Percentiles rank a stretch among this genome's conserved stretches.
Evolutionary conservation across 2,888 invertebrate genomes (phyloP).

Genomic region (Selenia dentaria): DNA sequence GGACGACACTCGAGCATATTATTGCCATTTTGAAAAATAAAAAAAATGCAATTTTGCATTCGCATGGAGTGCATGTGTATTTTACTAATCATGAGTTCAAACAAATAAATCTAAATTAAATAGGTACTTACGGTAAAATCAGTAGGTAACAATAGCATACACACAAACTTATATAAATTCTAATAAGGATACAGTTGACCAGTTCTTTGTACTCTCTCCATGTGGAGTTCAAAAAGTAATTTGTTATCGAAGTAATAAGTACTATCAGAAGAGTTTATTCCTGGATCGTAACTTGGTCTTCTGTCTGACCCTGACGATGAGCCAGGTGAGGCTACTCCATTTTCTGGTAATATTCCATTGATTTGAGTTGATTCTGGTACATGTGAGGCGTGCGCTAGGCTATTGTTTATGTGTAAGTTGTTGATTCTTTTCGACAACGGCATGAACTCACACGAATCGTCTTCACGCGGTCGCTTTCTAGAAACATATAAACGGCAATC

Average conservation of each 20-base stretch:
- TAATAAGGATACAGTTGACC: conserved; percentile 78
- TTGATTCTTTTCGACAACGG: conserved; percentile 96
- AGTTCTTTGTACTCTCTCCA: conserved; percentile 90
- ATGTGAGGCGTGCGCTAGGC: conserved; percentile 49
- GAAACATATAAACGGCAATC: too few species aligned
- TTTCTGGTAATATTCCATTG: conserved; percentile 58
- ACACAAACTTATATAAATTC: conserved; percentile 51
- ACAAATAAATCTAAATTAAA: too few species aligned
- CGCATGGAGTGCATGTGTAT: too few species aligned
- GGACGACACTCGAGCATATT: too few species aligned
- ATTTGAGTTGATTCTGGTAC: conserved; percentile 60
- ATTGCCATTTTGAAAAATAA: too few species aligned
- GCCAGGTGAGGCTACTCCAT: conserved; percentile 60
- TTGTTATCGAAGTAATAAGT: conserved; percentile 95
- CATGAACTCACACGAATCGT: conserved; percentile 92
- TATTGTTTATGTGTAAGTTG: conserved; percentile 92
- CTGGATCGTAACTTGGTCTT: conserved; percentile 88
- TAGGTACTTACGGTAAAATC: conserved; percentile 37
- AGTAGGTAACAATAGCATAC: conserved; percentile 51
- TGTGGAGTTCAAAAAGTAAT: conserved; percentile 92
- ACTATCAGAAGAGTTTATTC: conserved; percentile 90
- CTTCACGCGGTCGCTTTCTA: conserved; percentile 91
- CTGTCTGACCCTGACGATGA: conserved; percentile 62
- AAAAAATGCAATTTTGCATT: too few species aligned
- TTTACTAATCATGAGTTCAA: too few species aligned